phyloP scores from a whole-genome alignment of 92 coral and sea anemone genomes.

The Actinostola sp. region DNA sequence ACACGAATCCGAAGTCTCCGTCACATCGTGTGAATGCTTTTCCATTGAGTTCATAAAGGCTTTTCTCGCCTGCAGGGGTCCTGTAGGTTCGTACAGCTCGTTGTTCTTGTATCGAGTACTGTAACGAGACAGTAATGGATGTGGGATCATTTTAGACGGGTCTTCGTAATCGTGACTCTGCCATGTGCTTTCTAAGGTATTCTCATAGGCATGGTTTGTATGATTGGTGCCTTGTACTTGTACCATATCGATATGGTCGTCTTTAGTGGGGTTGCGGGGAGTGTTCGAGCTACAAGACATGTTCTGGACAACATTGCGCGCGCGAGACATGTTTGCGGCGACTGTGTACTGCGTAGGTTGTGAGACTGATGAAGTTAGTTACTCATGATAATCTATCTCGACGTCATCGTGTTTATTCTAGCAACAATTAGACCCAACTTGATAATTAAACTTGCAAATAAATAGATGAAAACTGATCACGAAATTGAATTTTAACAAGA shows the following conservation, averaged over 20 bases:
- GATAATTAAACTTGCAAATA: constrained; percentile 1
- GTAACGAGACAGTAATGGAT: not conserved
- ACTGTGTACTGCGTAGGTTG: not conserved
- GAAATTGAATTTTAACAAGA: too few species aligned
- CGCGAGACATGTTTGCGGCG: constrained; percentile 12
- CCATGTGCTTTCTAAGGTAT: not conserved
- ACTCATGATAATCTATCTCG: too few species aligned
- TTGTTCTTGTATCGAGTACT: not conserved
- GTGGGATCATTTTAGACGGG: constrained; percentile 1
- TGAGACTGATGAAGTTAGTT: not conserved
- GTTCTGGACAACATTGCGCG: constrained; percentile 16
- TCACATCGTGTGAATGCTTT: not conserved
- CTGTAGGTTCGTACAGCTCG: constrained; percentile 31
- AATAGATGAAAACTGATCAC: too few species aligned
- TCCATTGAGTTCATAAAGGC: not conserved
- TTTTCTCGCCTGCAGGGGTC: constrained; percentile 13
- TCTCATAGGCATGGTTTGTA: constrained; percentile 8
- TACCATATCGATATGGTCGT: constrained; percentile 19
- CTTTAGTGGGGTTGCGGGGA: constrained; percentile 1
- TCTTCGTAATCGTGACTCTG: constrained; percentile 16
- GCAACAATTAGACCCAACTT: not conserved
- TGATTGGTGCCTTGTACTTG: not conserved
- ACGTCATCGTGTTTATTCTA: not conserved
- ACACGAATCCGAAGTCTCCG: constrained; percentile 17
- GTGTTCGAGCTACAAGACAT: not conserved